Percentiles rank a stretch among this genome's conserved stretches.
These are phyloP conservation scores for Embidobia sp. DNA, from an alignment of 2,888 invertebrate genomes.

Conservation along the genomic window DNA sequence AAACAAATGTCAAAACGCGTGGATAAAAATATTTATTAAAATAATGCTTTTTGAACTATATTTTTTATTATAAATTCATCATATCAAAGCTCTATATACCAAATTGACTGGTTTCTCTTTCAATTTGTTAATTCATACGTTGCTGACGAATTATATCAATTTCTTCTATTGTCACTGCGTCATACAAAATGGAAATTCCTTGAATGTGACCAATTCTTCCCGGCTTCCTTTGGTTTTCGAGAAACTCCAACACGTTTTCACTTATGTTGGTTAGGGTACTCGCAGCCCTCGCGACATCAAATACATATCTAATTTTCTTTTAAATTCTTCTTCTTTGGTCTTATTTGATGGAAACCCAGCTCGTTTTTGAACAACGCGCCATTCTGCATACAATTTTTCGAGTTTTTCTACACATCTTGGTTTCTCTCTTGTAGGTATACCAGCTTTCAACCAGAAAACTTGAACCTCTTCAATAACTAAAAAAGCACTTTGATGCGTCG, in stretches of 20 bases:
- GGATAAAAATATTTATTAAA: no score
- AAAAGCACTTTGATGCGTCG: neutral
- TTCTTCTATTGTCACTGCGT: constrained; percentile 20
- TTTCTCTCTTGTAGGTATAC: constrained; percentile 23
- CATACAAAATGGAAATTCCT: constrained; percentile 3
- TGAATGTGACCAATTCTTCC: constrained; percentile 23
- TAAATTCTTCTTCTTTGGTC: constrained; percentile 19
- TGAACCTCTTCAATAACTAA: constrained; percentile 8
- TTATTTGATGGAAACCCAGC: constrained; percentile 12
- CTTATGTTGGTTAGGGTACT: constrained; percentile 10
- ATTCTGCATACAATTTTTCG: constrained; percentile 17
- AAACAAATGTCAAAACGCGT: no score
- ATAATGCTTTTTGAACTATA: no score
- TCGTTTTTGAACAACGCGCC: constrained; percentile 6
- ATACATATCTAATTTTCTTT: constrained; percentile 18
- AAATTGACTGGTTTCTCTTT: constrained; percentile 7
- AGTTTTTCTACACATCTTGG: constrained; percentile 13
- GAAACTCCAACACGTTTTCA: constrained; percentile 40
- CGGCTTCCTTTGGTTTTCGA: constrained; percentile 34
- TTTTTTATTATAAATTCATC: no score
- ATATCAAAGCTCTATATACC: no score
- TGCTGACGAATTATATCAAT: constrained; percentile 11
- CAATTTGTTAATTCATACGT: constrained; percentile 10
- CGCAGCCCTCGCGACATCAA: constrained; percentile 26
- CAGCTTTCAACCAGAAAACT: constrained; percentile 22